Conservation (phyloP, 2,113 vertebrate genomes). For the Oceanodroma tethys region DNA sequence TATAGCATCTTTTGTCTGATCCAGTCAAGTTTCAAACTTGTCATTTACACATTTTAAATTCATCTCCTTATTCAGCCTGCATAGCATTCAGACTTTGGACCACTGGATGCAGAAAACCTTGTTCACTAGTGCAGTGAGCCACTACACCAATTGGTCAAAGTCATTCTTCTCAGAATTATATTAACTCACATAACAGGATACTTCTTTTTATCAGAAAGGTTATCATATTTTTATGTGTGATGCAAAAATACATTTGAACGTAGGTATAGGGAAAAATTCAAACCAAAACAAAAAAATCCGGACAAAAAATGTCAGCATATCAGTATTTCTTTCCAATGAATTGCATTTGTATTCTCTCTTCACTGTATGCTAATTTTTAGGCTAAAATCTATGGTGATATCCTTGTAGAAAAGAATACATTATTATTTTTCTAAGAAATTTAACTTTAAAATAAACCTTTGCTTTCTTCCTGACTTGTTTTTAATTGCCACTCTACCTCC, state of each 20-base stretch:
- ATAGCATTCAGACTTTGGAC: conserved; percentile 51
- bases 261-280: not conserved
- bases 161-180: conserved; percentile 62
- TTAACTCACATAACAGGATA: conserved; percentile 34
- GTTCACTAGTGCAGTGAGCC: conserved; percentile 65
- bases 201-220: not conserved
- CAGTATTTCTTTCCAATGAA: not conserved
- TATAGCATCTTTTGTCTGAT: conserved; percentile 48
- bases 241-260: not conserved
- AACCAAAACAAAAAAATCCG: not conserved
- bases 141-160: conserved; percentile 49
- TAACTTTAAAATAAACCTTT: conserved; percentile 8
- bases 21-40: conserved; percentile 54
- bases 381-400: not conserved
- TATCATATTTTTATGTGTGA: conserved; percentile 7
- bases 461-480: not conserved
- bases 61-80: conserved; percentile 59
- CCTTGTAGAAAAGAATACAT: not conserved
- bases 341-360: not conserved
- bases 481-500: not conserved
- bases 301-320: not conserved
- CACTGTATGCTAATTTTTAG: not conserved
- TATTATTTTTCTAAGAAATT: not conserved
- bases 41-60: conserved; percentile 66
- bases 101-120: conserved; percentile 54